phyloP scores from a whole-genome alignment of 2,888 invertebrate species.

The Autographa pulchrina region DNA sequence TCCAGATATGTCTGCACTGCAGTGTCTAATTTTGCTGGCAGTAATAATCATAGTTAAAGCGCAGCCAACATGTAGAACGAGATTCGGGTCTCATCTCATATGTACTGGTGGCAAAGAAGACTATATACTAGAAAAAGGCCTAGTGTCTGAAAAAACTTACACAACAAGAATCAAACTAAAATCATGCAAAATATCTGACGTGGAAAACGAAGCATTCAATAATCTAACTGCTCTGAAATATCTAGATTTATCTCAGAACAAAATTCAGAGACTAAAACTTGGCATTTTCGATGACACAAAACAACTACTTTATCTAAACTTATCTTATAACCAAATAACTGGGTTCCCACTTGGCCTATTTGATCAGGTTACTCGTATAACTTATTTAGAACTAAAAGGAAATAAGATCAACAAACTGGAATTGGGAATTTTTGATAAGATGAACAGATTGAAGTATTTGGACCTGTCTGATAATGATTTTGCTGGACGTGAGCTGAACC shows the following conservation, averaged over 20 bases:
- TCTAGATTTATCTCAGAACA: conserved; percentile 64
- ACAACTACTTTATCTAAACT: conserved; percentile 54
- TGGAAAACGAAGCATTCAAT: conserved; percentile 62
- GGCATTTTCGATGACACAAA: conserved; percentile 59
- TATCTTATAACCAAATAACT: conserved; percentile 60
- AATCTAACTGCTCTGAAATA: conserved; percentile 52
- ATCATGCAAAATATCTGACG: conserved; percentile 63
- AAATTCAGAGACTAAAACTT: conserved; percentile 54
- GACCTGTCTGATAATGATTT: conserved; percentile 72
- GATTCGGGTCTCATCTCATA: conserved; percentile 40
- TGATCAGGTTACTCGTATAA: conserved; percentile 56
- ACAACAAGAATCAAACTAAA: conserved; percentile 63
- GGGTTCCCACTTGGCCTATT: conserved; percentile 60
- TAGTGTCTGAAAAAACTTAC: conserved; percentile 66
- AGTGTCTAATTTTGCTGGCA: conserved; percentile 11
- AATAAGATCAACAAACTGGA: conserved; percentile 59
- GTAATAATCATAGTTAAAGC: conserved; percentile 41
- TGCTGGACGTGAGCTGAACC: conserved; percentile 63
- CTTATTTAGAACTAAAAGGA: conserved; percentile 59
- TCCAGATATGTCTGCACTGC: conserved; percentile 48
- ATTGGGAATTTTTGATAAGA: conserved; percentile 55
- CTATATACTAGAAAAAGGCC: conserved; percentile 62
- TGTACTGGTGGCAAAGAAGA: conserved; percentile 59
- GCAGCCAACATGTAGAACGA: conserved; percentile 55
- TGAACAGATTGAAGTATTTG: conserved; percentile 56